phyloP scores from a whole-genome alignment of 2,888 invertebrate genomes.

The Spodoptera littoralis region DNA sequence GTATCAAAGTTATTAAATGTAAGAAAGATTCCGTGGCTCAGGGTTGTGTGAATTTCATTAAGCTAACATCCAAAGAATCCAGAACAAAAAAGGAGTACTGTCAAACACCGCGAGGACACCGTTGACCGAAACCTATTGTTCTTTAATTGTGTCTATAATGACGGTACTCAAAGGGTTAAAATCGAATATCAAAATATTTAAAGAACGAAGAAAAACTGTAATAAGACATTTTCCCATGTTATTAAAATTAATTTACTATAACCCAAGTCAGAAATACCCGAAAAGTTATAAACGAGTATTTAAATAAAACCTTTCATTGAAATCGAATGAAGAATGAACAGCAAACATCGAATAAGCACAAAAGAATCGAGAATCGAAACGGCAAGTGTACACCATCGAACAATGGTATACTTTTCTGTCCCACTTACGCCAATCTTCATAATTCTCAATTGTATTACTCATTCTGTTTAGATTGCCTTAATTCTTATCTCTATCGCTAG shows the following conservation, averaged over 20 bases:
- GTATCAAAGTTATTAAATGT: too few species aligned
- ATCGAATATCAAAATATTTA: conserved; percentile 15
- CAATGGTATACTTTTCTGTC: conserved; percentile 56
- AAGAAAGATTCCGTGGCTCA: too few species aligned
- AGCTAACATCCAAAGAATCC: too few species aligned
- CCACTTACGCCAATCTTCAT: conserved; percentile 79
- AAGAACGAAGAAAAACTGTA: conserved; percentile 28
- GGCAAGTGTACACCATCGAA: conserved; percentile 37
- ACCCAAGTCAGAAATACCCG: too few species aligned
- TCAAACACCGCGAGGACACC: too few species aligned
- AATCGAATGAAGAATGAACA: conserved; percentile 8
- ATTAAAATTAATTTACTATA: background rate
- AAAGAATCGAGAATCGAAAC: conserved; percentile 50
- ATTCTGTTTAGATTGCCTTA: conserved; percentile 72
- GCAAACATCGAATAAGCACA: conserved; percentile 11
- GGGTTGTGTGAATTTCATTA: too few species aligned
- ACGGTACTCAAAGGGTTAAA: conserved; percentile 9
- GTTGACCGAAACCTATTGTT: too few species aligned
- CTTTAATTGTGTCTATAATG: too few species aligned
- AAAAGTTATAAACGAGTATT: background rate
- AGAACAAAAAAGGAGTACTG: too few species aligned
- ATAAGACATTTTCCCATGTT: conserved; percentile 17
- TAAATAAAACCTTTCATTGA: conserved; percentile 6
- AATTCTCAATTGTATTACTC: conserved; percentile 69
- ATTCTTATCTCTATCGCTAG: conserved; percentile 75